Base-by-base conservation (phyloP, 2,797 vertebrate species). In the Salmo trutta region DNA sequence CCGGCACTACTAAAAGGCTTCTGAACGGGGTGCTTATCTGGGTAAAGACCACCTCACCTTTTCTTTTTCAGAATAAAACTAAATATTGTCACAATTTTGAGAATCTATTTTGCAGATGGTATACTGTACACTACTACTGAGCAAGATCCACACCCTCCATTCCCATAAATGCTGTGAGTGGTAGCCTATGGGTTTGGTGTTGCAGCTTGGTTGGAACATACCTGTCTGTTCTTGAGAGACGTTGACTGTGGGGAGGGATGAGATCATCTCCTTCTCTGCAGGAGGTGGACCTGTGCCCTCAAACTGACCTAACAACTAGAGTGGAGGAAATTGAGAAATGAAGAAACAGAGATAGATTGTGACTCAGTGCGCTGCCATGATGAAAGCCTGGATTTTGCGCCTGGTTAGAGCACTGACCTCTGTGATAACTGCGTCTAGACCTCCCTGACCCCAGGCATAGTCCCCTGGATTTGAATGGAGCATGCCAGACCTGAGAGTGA, bases 391-490 rank as follows among this genome's bases (percentile, higher is more conserved):
- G 59, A 62, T 24, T 62, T 62, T 62, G 21, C n/a, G n/a, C 59
- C 59, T n/a, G 62, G 7, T 47, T 77, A 75, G 19, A 56, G 65
- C 71, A 85, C 94, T 93, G 86, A 98, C 97, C 96, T 98, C 97
- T 71, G 97, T 96, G 88, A 99, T 95, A 77, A 97, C 96, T 6
- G 94, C 91, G 47, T 99, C 96, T 0, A 97, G 95, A 85, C 96
- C 97, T 73, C 95, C 96, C 89, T 97, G 97, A 86, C 97, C 97
- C 97, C 97, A 99, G 0, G 96, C 96, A 1, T 98, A 98, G 83
- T 98, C 97, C 75, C 94, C 97, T 0, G 96, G 96, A 79, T 95
- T 98, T 1, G 95, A 97, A 82, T 98, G 93, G 90, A 98, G 87
- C 94, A 96, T 95, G 75, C 92, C 95, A 5, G 94, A 93, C 93